phyloP scores from a whole-genome alignment of 2,797 vertebrate genomes.

The Chelmon rostratus region DNA sequence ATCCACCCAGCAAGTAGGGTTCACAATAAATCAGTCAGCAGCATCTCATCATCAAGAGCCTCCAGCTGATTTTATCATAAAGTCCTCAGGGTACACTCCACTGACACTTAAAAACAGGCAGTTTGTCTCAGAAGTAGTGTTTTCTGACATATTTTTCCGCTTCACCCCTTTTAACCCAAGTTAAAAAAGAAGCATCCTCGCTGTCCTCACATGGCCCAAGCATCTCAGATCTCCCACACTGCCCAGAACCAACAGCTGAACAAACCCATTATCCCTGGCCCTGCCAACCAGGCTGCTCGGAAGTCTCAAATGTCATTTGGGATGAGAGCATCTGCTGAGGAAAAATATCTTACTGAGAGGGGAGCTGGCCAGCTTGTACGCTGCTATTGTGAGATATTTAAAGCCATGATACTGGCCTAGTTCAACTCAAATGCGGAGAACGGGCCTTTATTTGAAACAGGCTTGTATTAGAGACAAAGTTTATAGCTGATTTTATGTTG shows the following conservation, averaged over 20 bases:
- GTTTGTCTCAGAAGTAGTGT: background rate
- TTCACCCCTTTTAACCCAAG: background rate
- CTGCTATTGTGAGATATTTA: conserved; percentile 10
- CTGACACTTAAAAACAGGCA: background rate
- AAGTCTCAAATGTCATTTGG: conserved; percentile 58
- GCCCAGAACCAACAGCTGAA: conserved; percentile 47
- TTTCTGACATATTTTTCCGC: background rate
- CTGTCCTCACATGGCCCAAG: conserved; percentile 4
- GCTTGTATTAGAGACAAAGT: background rate
- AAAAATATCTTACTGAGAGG: conserved; percentile 27
- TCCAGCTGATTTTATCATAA: background rate
- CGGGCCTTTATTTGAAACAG: conserved; percentile 2
- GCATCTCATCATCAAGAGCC: conserved; percentile 1
- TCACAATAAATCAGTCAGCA: conserved; percentile 30
- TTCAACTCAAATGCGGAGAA: background rate
- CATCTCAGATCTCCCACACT: conserved; percentile 20
- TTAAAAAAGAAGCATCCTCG: background rate
- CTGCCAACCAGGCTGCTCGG: conserved; percentile 34
- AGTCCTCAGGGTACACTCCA: background rate
- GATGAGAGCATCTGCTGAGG: conserved; percentile 45
- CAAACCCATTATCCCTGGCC: conserved; percentile 41
- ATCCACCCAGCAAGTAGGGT: background rate
- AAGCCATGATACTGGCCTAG: conserved; percentile 3
- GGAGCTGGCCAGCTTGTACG: conserved; percentile 2
- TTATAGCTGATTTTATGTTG: background rate